Percentiles rank a stretch among this genome's conserved stretches.
Evolutionary conservation across 53 echinoderm and acorn worm genomes (phyloP).

Genomic region (Pentamera pediparva): DNA sequence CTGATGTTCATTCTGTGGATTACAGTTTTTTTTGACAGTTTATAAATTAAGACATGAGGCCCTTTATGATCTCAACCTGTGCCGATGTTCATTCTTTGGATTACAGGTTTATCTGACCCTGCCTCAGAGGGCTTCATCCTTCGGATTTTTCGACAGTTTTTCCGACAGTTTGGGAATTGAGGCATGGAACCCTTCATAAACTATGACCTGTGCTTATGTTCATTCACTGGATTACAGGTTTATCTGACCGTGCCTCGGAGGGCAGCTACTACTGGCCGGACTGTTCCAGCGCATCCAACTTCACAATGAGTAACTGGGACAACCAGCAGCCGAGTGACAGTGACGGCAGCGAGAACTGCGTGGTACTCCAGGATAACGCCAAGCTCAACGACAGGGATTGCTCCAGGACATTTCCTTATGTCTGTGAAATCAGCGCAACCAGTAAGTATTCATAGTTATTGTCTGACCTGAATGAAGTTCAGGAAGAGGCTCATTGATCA

Average conservation of each 20-base stretch:
- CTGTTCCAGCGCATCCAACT: constrained; percentile 48
- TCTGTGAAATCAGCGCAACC: constrained; percentile 70
- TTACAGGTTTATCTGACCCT: constrained; percentile 59
- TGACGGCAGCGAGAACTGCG: constrained; percentile 65
- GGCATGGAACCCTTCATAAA: neutral
- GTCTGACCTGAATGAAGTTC: neutral
- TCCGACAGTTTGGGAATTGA: no score
- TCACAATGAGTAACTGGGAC: constrained; percentile 51
- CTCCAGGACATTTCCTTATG: constrained; percentile 32
- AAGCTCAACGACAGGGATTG: constrained; percentile 70
- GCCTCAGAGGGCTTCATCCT: constrained; percentile 54
- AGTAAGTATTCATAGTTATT: constrained; percentile 35
- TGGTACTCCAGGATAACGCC: constrained; percentile 43
- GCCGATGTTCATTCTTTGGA: neutral
- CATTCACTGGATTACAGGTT: constrained; percentile 32
- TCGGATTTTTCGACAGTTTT: constrained; percentile 53
- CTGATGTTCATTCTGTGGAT: no score
- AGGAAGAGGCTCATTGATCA: neutral
- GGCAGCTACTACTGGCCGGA: constrained; percentile 71
- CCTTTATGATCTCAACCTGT: neutral
- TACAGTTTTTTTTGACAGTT: no score
- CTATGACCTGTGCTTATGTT: neutral
- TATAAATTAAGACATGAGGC: neutral
- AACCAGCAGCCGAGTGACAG: constrained; percentile 59
- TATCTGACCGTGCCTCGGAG: constrained; percentile 63